phyloP scores from a whole-genome alignment of 2,113 vertebrate species.

The Percina caprodes region DNA sequence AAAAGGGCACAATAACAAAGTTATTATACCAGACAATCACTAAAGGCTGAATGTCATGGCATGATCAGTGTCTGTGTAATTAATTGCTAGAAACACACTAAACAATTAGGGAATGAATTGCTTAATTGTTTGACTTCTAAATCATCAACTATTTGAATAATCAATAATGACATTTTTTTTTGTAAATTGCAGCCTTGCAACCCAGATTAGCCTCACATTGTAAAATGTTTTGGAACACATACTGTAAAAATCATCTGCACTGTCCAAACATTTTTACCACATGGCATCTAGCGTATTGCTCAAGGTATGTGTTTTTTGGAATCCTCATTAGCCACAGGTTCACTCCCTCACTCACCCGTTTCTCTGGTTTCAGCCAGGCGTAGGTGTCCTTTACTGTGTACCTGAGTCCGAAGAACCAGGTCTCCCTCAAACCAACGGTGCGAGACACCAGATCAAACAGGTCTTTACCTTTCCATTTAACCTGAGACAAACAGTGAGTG shows the following conservation, averaged over 20 bases:
- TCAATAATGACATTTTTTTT: neutral
- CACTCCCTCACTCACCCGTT: slow-evolving; percentile 82
- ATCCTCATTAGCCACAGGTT: neutral
- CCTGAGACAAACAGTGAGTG: slow-evolving; percentile 73
- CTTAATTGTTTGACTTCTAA: neutral
- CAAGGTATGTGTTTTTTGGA: neutral
- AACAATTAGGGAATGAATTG: neutral
- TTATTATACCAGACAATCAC: neutral
- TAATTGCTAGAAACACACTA: neutral
- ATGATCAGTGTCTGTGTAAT: neutral
- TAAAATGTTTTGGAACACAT: neutral
- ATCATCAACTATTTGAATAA: neutral
- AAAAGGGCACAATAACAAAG: neutral
- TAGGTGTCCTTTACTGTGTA: slow-evolving; percentile 91
- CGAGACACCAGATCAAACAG: slow-evolving; percentile 93
- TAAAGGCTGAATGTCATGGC: neutral
- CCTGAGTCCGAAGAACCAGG: slow-evolving; percentile 94
- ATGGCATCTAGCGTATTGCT: neutral
- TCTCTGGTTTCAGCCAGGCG: slow-evolving; percentile 93
- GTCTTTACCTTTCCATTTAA: slow-evolving; percentile 96
- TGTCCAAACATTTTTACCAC: neutral
- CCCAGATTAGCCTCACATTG: neutral
- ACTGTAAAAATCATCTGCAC: neutral
- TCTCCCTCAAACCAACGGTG: slow-evolving; percentile 91
- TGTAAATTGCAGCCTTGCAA: neutral